These are phyloP conservation scores for Diploscapter pachys DNA, from an alignment of 1,140 invertebrate genomes.

Conservation along the genomic window DNA sequence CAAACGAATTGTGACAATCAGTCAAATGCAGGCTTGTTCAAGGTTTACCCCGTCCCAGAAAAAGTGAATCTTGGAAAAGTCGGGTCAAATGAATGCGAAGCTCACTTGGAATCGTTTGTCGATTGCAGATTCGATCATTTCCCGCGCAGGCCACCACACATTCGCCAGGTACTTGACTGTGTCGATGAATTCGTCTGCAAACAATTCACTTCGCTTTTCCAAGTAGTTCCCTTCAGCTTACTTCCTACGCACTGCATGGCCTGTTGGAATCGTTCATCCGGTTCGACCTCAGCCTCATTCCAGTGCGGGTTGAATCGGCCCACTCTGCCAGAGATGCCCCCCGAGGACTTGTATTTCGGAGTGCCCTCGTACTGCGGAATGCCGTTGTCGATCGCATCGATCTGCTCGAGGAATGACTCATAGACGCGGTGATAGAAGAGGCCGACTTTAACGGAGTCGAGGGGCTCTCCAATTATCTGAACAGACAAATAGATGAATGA, in stretches of 20 bases:
- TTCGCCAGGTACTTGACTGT: conserved; percentile 69
- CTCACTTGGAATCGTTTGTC: conserved; percentile 68
- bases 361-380: conserved; percentile 73
- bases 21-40: background rate
- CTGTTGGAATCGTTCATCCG: conserved; percentile 61
- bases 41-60: background rate
- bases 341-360: conserved; percentile 62
- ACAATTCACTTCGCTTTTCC: background rate
- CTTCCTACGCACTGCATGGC: conserved; percentile 75
- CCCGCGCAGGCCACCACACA: conserved; percentile 79
- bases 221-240: background rate
- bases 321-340: conserved; percentile 67
- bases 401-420: conserved; percentile 82
- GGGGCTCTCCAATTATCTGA: background rate
- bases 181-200: conserved; percentile 72
- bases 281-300: conserved; percentile 67
- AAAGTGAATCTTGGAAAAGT: background rate
- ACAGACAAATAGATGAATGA: too few relatives aligned
- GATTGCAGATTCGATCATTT: conserved; percentile 72
- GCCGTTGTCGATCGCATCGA: conserved; percentile 96
- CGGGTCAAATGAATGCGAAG: conserved; percentile 5
- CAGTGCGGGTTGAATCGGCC: conserved; percentile 77
- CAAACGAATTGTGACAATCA: background rate
- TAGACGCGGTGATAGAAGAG: conserved; percentile 80
- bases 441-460: background rate